Percentiles rank a stretch among this genome's conserved stretches.
Conservation (phyloP, 2,888 invertebrate genomes). For the Calliopum simillimum region DNA sequence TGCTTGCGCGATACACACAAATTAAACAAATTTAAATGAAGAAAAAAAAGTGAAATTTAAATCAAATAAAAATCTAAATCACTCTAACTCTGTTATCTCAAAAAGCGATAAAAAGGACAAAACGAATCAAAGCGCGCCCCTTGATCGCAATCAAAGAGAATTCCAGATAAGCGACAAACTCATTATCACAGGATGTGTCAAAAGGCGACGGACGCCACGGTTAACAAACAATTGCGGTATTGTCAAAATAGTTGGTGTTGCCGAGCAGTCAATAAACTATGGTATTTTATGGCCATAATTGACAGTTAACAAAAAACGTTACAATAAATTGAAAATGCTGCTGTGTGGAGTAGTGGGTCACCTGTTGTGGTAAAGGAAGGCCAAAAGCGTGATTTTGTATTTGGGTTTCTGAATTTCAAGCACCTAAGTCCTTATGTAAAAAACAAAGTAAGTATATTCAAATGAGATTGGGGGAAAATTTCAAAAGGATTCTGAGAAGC, state of each 20-base stretch:
- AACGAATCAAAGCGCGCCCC: constrained; percentile 7
- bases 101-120: constrained; percentile 7
- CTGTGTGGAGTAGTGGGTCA: not conserved
- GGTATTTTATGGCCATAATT: constrained; percentile 55
- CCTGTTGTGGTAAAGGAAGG: too few species aligned
- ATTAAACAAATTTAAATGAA: not conserved
- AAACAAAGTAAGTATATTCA: too few species aligned
- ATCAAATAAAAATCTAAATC: too few species aligned
- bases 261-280: constrained; percentile 55
- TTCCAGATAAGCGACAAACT: constrained; percentile 57
- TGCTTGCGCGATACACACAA: too few species aligned
- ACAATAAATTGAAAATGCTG: not conserved
- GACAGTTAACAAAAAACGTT: constrained; percentile 49
- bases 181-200: constrained; percentile 62
- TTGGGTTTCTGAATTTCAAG: too few species aligned
- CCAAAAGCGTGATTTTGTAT: too few species aligned
- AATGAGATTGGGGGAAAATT: too few species aligned
- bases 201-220: constrained; percentile 46
- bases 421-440: too few species aligned
- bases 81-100: not conserved
- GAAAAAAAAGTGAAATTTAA: not conserved
- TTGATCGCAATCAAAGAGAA: constrained; percentile 44
- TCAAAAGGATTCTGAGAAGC: too few species aligned
- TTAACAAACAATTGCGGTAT: not conserved
- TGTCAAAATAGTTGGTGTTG: constrained; percentile 47